Evolutionary conservation across 2,113 vertebrate species (phyloP).

Genomic region (Lethenteron camtschaticum): DNA sequence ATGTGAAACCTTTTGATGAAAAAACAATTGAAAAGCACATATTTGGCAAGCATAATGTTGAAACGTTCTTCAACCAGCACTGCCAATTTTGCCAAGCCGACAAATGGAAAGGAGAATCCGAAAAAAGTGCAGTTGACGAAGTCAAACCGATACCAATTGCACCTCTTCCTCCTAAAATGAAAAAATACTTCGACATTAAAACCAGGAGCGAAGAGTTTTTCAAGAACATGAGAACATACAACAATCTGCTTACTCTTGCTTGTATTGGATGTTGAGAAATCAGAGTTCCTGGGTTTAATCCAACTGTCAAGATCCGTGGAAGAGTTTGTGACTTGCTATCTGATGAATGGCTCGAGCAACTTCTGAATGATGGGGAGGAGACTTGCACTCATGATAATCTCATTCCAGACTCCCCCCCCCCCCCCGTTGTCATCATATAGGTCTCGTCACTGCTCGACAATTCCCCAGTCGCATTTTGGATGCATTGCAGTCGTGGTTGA

Average conservation of each 20-base stretch:
- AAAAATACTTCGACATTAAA: background rate
- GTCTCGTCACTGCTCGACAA: no score
- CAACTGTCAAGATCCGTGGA: background rate
- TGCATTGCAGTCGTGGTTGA: no score
- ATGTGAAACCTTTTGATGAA: background rate
- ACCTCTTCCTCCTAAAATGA: background rate
- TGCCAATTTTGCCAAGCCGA: background rate
- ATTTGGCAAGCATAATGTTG: background rate
- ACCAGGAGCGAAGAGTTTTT: background rate
- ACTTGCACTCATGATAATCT: no score
- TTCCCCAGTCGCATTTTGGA: no score
- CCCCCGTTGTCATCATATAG: no score
- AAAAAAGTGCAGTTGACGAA: background rate
- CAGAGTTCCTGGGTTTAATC: background rate
- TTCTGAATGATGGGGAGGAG: no score
- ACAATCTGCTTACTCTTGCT: background rate
- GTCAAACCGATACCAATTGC: conserved; percentile 3
- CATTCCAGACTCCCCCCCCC: no score
- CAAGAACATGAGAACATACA: background rate
- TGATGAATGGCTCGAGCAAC: no score
- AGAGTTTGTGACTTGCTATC: background rate
- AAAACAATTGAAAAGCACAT: background rate
- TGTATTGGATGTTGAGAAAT: background rate
- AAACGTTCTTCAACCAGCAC: background rate
- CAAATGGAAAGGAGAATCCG: background rate